phyloP scores from a whole-genome alignment of 2,888 invertebrate species.

The Meta bourneti region DNA sequence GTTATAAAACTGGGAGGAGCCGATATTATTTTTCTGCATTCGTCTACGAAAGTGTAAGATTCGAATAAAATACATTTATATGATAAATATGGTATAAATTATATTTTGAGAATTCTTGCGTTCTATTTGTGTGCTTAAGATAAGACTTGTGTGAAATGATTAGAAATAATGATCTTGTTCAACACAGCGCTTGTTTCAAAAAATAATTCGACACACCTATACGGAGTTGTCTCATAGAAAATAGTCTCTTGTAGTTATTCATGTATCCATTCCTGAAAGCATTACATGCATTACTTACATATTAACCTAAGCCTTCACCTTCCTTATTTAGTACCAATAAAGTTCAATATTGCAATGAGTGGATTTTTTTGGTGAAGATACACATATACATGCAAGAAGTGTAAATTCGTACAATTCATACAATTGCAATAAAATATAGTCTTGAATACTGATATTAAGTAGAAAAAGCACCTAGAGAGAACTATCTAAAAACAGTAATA shows the following conservation, averaged over 20 bases:
- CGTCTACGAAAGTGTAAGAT: too few relatives aligned
- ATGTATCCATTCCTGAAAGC: neutral
- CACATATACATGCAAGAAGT: neutral
- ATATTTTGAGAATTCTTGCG: too few relatives aligned
- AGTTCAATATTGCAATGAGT: neutral
- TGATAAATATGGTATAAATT: too few relatives aligned
- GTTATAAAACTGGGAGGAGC: too few relatives aligned
- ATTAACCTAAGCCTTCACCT: neutral
- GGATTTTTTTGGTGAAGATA: neutral
- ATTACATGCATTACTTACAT: neutral
- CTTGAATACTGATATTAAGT: conserved; percentile 14
- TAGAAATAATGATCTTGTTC: too few relatives aligned
- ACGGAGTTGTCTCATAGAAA: neutral
- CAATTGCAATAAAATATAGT: neutral
- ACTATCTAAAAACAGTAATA: conserved; percentile 3
- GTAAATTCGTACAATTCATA: neutral
- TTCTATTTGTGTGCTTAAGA: too few relatives aligned
- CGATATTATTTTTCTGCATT: too few relatives aligned
- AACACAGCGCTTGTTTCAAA: neutral
- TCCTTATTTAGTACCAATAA: neutral
- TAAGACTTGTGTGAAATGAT: too few relatives aligned
- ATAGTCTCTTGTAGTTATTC: neutral
- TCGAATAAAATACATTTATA: too few relatives aligned
- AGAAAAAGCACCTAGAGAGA: conserved; percentile 44
- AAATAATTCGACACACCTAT: neutral